Evolutionary conservation across 2,113 vertebrate species (phyloP).

Genomic region (Zapus hudsonius): DNA sequence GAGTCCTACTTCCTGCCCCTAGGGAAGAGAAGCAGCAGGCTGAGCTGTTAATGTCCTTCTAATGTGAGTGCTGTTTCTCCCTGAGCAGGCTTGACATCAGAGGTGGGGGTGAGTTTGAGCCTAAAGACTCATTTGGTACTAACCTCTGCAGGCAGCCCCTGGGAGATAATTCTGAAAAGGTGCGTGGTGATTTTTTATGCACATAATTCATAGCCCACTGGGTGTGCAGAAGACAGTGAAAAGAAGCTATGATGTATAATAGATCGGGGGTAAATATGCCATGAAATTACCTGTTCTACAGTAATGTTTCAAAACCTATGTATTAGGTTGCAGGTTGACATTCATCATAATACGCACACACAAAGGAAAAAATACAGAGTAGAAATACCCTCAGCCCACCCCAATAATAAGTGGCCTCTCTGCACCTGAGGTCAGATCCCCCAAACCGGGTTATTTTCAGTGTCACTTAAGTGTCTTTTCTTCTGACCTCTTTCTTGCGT

Average conservation of each 20-base stretch:
- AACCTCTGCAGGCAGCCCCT: neutral
- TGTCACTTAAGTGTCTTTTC: conserved; percentile 29
- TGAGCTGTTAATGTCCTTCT: neutral
- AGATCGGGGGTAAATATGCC: conserved; percentile 38
- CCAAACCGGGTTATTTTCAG: neutral
- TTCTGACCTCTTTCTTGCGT: neutral
- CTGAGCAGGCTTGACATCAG: neutral
- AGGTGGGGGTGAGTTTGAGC: neutral
- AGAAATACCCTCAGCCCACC: neutral
- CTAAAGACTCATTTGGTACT: conserved; percentile 36
- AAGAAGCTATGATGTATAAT: conserved; percentile 22
- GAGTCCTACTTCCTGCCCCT: neutral
- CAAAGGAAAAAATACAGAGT: neutral
- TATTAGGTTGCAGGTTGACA: conserved; percentile 24
- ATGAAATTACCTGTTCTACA: conserved; percentile 38
- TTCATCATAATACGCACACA: neutral
- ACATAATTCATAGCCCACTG: conserved; percentile 47
- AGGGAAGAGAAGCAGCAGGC: neutral
- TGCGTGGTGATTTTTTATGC: conserved; percentile 5
- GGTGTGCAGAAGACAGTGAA: conserved; percentile 34
- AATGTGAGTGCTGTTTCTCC: neutral
- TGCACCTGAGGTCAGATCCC: neutral
- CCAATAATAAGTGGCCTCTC: neutral
- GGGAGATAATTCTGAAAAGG: conserved; percentile 49
- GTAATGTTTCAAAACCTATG: conserved; percentile 33